Evolutionary conservation across 2,113 vertebrate species (phyloP), one percentile per base, ranked within the genome.

Genomic region (Mellivora capensis): DNA sequence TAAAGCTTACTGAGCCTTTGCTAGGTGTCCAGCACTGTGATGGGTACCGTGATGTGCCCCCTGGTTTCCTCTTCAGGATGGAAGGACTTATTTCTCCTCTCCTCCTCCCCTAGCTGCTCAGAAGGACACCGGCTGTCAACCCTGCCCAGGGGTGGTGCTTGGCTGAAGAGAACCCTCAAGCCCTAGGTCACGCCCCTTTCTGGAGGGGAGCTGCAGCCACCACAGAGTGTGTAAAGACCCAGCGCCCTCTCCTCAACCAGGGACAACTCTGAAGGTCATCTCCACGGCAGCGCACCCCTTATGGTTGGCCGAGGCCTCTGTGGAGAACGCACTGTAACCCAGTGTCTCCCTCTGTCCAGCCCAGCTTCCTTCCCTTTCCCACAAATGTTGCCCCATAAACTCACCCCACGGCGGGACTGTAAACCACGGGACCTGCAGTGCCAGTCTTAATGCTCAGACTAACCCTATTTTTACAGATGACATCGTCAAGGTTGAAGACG

Each of bases 401-500:
- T n/a, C 29, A 11, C 21, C 64, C 39, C 86, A 7, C 1, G 0
- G 18, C 2, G 39, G 52, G 37, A 44, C 59, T 12, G 4, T 12
- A 71, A n/a, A 54, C 47, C 54, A 7, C 2, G 4, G 34, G 6
- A 18, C 29, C 25, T 25, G 34, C 11, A 3, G 54, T 23, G 2
- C 34, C 52, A 31, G 69, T 87, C 86, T 88, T 67, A 47, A 54
- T 14, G 21, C 47, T 74, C 47, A 76, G 95, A 71, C 42, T 34
- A 64, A 20, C 20, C 69, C 69, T 18, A 39, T 97, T 87, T 87
- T 76, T 37, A 74, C 2, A 94, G 21, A 7, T 91, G 91, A 93
- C 80, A 88, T 95, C 96, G 96, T 0, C 7, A 79, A 98, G 84
- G 47, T 90, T 83, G 18, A 37, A 97, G 91, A 67, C 93, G 88